Percentiles rank a stretch among this genome's conserved stretches.
phyloP scores from a whole-genome alignment of 2,888 invertebrate genomes.

The Brachynemurus nebulosus region DNA sequence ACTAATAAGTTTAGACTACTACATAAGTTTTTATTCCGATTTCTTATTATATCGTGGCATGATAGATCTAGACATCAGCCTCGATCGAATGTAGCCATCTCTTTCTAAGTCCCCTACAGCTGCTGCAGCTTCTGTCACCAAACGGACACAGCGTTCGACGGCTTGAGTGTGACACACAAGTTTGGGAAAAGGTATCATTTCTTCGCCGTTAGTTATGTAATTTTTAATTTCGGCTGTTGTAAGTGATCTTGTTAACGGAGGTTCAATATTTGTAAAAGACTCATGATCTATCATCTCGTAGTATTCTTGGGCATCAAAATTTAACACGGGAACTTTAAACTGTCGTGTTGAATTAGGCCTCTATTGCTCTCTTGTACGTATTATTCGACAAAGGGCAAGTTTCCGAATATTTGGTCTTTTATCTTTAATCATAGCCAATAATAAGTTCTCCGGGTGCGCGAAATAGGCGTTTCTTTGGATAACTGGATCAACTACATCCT shows the following conservation, averaged over 20 bases:
- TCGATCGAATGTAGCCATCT: slow-evolving; percentile 11
- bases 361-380: slow-evolving; percentile 11
- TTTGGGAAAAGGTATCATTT: slow-evolving; percentile 12
- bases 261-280: slow-evolving; percentile 9
- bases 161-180: slow-evolving; percentile 14
- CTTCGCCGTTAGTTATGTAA: slow-evolving; percentile 5
- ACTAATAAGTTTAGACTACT: background rate
- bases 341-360: slow-evolving; percentile 7
- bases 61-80: slow-evolving; percentile 5
- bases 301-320: slow-evolving; percentile 16
- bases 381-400: slow-evolving; percentile 18
- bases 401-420: slow-evolving; percentile 17
- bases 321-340: slow-evolving; percentile 17
- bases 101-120: slow-evolving; percentile 8
- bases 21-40: background rate
- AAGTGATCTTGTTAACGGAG: slow-evolving; percentile 12
- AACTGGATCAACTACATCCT: slow-evolving; percentile 12
- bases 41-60: slow-evolving; percentile 11
- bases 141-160: slow-evolving; percentile 10
- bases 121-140: slow-evolving; percentile 9
- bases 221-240: slow-evolving; percentile 13
- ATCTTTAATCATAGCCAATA: slow-evolving; percentile 20
- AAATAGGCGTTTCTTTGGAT: slow-evolving; percentile 19
- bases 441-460: slow-evolving; percentile 22
- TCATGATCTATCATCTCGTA: slow-evolving; percentile 17